These are phyloP conservation scores for Adelphocoris suturalis DNA, from an alignment of 2,888 invertebrate species.

Conservation along the genomic window DNA sequence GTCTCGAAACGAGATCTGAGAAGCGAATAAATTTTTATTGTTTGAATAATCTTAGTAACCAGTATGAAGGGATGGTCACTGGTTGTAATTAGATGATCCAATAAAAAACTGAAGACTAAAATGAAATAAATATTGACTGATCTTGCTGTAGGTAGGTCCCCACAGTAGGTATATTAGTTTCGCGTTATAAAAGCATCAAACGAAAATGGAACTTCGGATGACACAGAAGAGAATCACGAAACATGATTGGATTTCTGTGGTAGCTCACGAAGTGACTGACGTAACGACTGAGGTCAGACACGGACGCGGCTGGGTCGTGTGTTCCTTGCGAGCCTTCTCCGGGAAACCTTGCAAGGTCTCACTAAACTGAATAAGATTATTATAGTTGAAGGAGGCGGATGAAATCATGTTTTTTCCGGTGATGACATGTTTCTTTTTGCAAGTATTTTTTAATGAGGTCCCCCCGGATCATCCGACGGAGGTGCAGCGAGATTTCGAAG, in stretches of 20 bases:
- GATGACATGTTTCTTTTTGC: background rate
- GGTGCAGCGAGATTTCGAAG: background rate
- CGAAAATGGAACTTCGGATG: background rate
- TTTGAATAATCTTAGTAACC: too few relatives aligned
- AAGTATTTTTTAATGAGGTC: constrained; percentile 13
- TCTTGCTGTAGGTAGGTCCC: background rate
- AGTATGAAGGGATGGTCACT: too few relatives aligned
- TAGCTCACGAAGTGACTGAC: constrained; percentile 18
- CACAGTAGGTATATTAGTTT: background rate
- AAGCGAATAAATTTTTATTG: too few relatives aligned
- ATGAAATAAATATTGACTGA: too few relatives aligned
- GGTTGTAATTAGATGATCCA: too few relatives aligned
- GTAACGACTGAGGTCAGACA: constrained; percentile 30
- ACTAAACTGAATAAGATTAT: background rate
- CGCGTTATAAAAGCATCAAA: background rate
- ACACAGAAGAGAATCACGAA: background rate
- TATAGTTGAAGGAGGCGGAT: background rate
- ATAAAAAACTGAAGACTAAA: too few relatives aligned
- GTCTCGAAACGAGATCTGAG: too few relatives aligned
- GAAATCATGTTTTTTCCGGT: background rate
- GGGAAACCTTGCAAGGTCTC: constrained; percentile 2
- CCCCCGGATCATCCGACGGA: background rate
- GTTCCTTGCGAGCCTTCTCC: background rate
- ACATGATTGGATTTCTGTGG: background rate
- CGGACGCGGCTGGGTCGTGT: background rate